These are phyloP conservation scores for Zeuzera pyrina DNA, from an alignment of 2,888 invertebrate genomes.

Conservation along the genomic window DNA sequence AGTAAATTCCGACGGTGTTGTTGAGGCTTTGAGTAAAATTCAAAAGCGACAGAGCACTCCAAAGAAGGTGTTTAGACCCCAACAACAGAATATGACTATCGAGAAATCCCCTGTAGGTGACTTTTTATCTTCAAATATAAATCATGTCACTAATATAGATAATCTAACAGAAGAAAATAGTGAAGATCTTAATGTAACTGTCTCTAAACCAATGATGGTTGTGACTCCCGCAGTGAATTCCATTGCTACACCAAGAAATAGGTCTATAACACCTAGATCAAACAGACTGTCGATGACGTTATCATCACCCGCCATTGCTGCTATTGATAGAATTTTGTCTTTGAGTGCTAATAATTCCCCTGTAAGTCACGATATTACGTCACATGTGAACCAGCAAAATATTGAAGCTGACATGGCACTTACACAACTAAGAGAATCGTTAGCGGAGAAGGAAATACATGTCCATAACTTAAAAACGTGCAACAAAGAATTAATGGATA, in stretches of 20 bases:
- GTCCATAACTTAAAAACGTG: constrained; percentile 64
- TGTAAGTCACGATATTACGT: constrained; percentile 31
- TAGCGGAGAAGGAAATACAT: constrained; percentile 69
- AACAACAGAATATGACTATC: constrained; percentile 10
- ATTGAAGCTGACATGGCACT: constrained; percentile 49
- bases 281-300: constrained; percentile 56
- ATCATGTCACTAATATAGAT: neutral
- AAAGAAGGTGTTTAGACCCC: constrained; percentile 26
- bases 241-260: constrained; percentile 38
- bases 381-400: constrained; percentile 27
- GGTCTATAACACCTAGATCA: constrained; percentile 38
- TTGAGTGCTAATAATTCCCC: constrained; percentile 49
- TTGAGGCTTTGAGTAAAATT: constrained; percentile 38
- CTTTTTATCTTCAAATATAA: too few relatives aligned
- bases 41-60: constrained; percentile 49
- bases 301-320: constrained; percentile 66
- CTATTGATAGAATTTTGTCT: constrained; percentile 64
- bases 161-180: constrained; percentile 24
- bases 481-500: constrained; percentile 59
- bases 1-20: constrained; percentile 45
- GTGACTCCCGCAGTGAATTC: constrained; percentile 58
- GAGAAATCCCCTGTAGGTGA: neutral
- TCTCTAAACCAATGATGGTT: constrained; percentile 59
- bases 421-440: constrained; percentile 60
- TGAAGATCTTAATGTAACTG: constrained; percentile 39